phyloP scores from a whole-genome alignment of 2,888 invertebrate genomes.

The Euplagia quadripunctaria region DNA sequence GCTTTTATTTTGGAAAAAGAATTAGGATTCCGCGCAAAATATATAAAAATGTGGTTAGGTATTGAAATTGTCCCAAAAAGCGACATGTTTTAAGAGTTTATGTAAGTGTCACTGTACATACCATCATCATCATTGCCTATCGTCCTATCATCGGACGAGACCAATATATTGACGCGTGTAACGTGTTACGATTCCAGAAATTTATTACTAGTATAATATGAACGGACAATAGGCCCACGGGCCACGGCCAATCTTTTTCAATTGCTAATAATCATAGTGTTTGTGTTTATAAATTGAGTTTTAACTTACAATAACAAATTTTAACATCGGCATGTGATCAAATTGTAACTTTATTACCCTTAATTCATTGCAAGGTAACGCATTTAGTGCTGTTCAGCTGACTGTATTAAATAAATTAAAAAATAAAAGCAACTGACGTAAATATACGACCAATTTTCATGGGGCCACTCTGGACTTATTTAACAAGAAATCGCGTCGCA shows the following conservation, averaged over 20 bases:
- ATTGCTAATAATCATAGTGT: slow-evolving; percentile 1
- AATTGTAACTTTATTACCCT: background rate
- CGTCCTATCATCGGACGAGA: too few relatives aligned
- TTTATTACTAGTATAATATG: background rate
- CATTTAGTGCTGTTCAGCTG: background rate
- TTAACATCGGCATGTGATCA: background rate
- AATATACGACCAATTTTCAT: background rate
- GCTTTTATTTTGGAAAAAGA: too few relatives aligned
- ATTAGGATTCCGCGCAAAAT: too few relatives aligned
- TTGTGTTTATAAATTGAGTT: background rate
- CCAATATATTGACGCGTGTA: too few relatives aligned
- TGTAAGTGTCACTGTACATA: too few relatives aligned
- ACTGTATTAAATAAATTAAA: background rate
- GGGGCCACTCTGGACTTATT: too few relatives aligned
- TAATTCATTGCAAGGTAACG: background rate
- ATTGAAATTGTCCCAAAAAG: too few relatives aligned
- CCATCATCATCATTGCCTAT: too few relatives aligned
- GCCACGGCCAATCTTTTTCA: slow-evolving; percentile 4
- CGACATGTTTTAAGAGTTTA: too few relatives aligned
- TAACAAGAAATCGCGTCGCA: too few relatives aligned
- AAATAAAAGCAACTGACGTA: background rate
- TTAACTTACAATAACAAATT: background rate
- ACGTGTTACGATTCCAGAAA: too few relatives aligned
- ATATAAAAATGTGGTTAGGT: too few relatives aligned
- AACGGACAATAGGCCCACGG: background rate